These are phyloP conservation scores for Pogonus chalceus DNA, from an alignment of 1,140 invertebrate genomes.

Conservation along the genomic window DNA sequence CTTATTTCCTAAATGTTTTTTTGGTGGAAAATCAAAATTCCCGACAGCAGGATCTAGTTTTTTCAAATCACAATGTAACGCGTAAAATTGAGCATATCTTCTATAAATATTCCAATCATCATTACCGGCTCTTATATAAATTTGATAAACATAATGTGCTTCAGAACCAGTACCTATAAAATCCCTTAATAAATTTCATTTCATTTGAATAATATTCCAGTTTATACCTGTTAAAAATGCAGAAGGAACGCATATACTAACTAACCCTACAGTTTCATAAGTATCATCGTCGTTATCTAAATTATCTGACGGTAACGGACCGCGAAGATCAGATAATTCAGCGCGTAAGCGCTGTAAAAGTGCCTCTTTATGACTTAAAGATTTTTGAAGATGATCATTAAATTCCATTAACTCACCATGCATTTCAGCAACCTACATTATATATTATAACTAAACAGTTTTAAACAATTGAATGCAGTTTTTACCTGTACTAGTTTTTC, in stretches of 20 bases:
- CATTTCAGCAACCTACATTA: constrained; percentile 79
- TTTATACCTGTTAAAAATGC: constrained; percentile 74
- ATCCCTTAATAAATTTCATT: constrained; percentile 1
- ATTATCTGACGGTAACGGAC: constrained; percentile 45
- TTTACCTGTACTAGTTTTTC: constrained; percentile 75
- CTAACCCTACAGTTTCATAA: constrained; percentile 24
- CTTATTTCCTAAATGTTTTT: constrained; percentile 84
- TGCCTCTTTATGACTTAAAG: constrained; percentile 48
- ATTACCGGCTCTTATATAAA: constrained; percentile 74
- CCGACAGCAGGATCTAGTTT: constrained; percentile 68
- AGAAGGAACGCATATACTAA: constrained; percentile 87
- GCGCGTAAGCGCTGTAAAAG: constrained; percentile 50
- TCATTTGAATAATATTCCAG: constrained; percentile 65
- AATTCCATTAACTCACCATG: constrained; percentile 93
- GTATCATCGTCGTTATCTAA: constrained; percentile 30
- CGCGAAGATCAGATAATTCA: constrained; percentile 60
- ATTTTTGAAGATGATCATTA: constrained; percentile 53
- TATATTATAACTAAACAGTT: constrained; percentile 7
- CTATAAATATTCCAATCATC: constrained; percentile 92
- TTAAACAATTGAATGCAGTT: constrained; percentile 6
- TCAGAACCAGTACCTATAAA: constrained; percentile 39
- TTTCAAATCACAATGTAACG: constrained; percentile 68
- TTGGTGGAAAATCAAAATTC: constrained; percentile 85
- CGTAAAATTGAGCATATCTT: constrained; percentile 82
- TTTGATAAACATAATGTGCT: constrained; percentile 79